These are phyloP conservation scores for Phylloscopus whistleri DNA, from an alignment of 2,113 vertebrate species.

Conservation along the genomic window DNA sequence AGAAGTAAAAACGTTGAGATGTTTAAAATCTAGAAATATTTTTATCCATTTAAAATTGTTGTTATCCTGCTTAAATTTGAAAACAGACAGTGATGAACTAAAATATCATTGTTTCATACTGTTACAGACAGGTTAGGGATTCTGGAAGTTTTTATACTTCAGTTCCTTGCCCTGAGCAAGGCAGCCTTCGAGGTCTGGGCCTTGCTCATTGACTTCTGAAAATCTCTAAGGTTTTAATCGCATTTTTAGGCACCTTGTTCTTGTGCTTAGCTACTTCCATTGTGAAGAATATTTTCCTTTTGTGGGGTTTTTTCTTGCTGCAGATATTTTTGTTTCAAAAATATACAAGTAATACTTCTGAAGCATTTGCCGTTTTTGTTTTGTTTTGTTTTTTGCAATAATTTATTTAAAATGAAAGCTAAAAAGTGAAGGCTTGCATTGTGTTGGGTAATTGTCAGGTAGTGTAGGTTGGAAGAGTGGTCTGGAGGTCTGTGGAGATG, in stretches of 20 bases:
- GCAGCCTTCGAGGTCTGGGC: not conserved
- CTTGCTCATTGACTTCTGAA: not conserved
- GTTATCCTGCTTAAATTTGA: not conserved
- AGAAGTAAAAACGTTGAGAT: not conserved
- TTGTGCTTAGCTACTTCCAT: rapidly evolving
- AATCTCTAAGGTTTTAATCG: not conserved
- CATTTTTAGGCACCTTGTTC: not conserved
- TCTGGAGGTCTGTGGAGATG: not conserved
- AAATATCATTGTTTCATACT: not conserved
- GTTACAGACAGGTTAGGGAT: not conserved
- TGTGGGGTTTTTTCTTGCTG: not conserved
- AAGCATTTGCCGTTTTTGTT: not conserved
- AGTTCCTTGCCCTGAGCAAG: not conserved
- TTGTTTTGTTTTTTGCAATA: not conserved
- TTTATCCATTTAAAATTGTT: not conserved
- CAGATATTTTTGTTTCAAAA: not conserved
- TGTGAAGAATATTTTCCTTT: not conserved
- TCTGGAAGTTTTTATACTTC: not conserved
- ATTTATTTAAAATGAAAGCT: not conserved
- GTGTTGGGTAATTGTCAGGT: not conserved
- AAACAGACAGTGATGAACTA: not conserved
- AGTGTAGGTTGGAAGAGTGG: not conserved
- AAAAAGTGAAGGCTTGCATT: not conserved
- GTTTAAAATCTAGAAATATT: not conserved
- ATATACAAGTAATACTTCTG: not conserved